A percentile compares a stretch with the other conserved stretches of the same genome.
phyloP scores from a whole-genome alignment of 2,797 vertebrate genomes.

The Myotis myotis region DNA sequence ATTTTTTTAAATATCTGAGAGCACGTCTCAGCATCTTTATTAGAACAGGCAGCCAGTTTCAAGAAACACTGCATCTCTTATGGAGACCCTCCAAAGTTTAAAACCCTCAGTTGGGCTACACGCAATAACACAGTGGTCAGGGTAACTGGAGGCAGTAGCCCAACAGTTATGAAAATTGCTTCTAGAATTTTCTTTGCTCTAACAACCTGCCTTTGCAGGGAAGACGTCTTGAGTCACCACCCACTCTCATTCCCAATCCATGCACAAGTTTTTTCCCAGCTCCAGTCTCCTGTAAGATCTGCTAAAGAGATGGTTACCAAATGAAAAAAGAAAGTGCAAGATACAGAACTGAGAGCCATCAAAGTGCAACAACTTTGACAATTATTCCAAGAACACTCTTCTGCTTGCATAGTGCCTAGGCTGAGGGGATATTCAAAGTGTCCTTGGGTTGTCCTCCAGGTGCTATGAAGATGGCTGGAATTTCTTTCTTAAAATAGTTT shows the following conservation, averaged over 20 bases:
- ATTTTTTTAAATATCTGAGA: not conserved
- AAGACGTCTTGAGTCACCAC: not conserved
- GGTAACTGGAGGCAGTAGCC: not conserved
- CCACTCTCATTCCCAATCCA: not conserved
- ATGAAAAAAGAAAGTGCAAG: not conserved
- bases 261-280: not conserved
- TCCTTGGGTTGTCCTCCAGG: not conserved
- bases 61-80: not conserved
- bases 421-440: not conserved
- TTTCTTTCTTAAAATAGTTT: slow-evolving; percentile 39
- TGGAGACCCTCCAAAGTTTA: not conserved
- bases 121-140: not conserved
- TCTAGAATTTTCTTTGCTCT: not conserved
- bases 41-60: not conserved
- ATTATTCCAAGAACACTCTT: not conserved
- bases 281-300: not conserved
- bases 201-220: not conserved
- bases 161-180: not conserved
- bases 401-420: not conserved
- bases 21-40: not conserved
- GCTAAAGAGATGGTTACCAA: not conserved
- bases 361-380: not conserved
- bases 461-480: not conserved
- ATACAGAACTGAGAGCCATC: not conserved
- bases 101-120: not conserved